Conservation (phyloP, 2,113 vertebrate genomes). For the Amia ocellicauda region DNA sequence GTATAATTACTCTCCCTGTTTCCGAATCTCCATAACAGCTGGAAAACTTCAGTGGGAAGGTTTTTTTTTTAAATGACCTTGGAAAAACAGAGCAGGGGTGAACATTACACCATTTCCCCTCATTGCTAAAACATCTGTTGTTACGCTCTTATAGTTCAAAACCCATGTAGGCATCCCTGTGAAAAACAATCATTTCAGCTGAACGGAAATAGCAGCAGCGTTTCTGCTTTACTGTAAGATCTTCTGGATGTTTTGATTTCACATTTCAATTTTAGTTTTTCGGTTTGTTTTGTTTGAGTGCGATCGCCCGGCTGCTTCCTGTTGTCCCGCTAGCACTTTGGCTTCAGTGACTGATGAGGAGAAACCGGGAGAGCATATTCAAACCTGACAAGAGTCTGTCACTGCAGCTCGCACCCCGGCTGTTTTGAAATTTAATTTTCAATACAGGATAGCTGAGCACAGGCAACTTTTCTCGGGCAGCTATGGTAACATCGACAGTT, state of each 20-base stretch:
- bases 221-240: not conserved
- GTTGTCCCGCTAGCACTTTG: not conserved
- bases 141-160: constrained; percentile 46
- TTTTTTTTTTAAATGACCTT: not conserved
- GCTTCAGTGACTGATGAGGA: not conserved
- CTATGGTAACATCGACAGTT: not conserved
- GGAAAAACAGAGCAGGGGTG: constrained; percentile 19
- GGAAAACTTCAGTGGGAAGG: too few relatives aligned
- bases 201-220: not conserved
- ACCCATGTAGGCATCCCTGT: not conserved
- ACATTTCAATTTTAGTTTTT: not conserved
- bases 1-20: not conserved
- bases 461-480: not conserved
- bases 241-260: not conserved
- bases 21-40: not conserved
- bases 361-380: not conserved
- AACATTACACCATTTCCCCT: constrained; percentile 30
- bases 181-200: not conserved
- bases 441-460: not conserved
- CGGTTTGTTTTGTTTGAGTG: not conserved
- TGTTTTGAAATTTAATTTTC: not conserved
- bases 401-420: not conserved
- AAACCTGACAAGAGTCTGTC: not conserved
- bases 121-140: constrained; percentile 35
- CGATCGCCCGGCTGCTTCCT: not conserved